Percentiles rank a stretch among this genome's conserved stretches.
Conservation (phyloP, 2,113 vertebrate species). For the Nothoprocta pentlandii region DNA sequence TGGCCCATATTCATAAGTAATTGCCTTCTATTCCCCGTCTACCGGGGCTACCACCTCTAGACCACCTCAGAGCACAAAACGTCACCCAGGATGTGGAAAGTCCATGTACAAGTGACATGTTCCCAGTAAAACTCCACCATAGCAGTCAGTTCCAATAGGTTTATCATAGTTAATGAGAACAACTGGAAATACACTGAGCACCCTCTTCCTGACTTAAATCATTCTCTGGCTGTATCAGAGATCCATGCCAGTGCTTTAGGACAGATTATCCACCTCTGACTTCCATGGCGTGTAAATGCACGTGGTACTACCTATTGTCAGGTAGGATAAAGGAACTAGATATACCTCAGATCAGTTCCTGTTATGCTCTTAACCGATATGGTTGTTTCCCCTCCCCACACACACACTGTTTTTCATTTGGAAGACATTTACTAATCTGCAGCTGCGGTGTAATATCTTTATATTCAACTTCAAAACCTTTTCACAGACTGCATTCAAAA, state of each 20-base stretch:
- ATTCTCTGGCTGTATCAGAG: slow-evolving; percentile 9
- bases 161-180: slow-evolving; percentile 50
- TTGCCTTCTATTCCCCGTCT: not conserved
- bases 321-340: slow-evolving; percentile 52
- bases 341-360: slow-evolving; percentile 26
- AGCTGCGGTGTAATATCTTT: not conserved
- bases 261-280: slow-evolving; percentile 36
- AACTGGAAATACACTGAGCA: slow-evolving; percentile 52
- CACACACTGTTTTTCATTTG: slow-evolving; percentile 48
- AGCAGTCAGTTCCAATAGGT: slow-evolving; percentile 33
- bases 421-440: not conserved
- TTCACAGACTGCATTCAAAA: not conserved
- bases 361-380: slow-evolving; percentile 39
- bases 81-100: slow-evolving; percentile 2
- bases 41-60: not conserved
- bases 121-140: not conserved
- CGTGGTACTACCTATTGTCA: slow-evolving; percentile 24
- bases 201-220: slow-evolving; percentile 4
- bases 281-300: slow-evolving; percentile 37
- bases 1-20: not conserved
- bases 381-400: slow-evolving; percentile 12
- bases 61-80: not conserved
- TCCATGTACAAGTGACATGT: slow-evolving; percentile 40
- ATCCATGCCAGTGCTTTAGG: slow-evolving; percentile 45
- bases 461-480: not conserved